phyloP scores from a whole-genome alignment of 2,797 vertebrate genomes.

The Sebastes vulpes region DNA sequence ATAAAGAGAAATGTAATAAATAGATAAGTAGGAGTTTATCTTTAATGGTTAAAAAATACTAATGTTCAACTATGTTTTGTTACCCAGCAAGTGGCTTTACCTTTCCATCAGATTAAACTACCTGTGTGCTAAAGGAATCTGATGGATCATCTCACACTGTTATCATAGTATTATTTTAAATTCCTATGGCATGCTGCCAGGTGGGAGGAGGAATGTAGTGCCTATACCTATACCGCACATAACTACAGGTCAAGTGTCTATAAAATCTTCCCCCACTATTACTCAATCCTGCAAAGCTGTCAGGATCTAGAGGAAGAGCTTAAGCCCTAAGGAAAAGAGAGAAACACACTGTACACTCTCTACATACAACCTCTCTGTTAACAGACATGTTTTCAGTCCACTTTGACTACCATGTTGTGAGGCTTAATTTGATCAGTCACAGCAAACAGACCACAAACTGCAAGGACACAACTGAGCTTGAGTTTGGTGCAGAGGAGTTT shows the following conservation, averaged over 20 bases:
- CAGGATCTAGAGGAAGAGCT: not conserved
- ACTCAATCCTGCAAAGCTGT: constrained; percentile 8
- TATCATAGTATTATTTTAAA: constrained; percentile 29
- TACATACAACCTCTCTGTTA: not conserved
- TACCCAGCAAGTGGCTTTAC: not conserved
- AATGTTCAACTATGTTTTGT: not conserved
- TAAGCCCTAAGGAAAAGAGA: not conserved
- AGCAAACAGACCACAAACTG: constrained; percentile 24
- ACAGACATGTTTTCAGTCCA: not conserved
- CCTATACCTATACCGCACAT: not conserved
- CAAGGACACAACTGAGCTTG: not conserved
- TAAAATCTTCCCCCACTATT: not conserved
- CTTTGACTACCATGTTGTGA: constrained; percentile 8
- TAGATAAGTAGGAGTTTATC: not conserved
- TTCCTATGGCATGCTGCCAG: constrained; percentile 30
- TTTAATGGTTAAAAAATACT: not conserved
- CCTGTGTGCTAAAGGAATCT: not conserved
- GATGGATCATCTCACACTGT: constrained; percentile 21
- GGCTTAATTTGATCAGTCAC: constrained; percentile 21
- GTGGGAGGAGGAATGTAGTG: constrained; percentile 9
- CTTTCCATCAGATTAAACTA: not conserved
- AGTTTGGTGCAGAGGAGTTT: not conserved
- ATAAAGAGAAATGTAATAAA: not conserved
- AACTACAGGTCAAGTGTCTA: constrained; percentile 9
- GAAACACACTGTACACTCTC: not conserved